Base-by-base conservation (phyloP, 2,888 invertebrate species). In the Lissocephala sabroskyi region DNA sequence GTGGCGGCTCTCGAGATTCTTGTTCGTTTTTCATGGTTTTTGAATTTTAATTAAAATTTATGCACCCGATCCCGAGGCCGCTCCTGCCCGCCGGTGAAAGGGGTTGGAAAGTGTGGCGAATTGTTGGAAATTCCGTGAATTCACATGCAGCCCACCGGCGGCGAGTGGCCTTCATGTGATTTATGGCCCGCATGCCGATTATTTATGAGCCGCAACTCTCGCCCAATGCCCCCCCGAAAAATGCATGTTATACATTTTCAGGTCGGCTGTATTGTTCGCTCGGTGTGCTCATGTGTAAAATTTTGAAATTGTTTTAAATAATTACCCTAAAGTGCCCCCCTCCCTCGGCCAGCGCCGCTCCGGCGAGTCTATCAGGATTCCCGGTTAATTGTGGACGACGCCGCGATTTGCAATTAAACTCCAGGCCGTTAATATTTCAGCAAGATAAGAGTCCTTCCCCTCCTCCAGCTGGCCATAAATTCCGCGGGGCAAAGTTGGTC, bases 241-340 rank as follows among this genome's bases (percentile, higher is more conserved):
- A 35, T 7, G 75, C 75, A 66, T 70, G 71, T 51, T 58, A 64
- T 63, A 70, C 63, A 62, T 57, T 76, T 60, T 54, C 32, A 32
- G 9, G 53, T 23, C 43, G 49, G 14, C 28, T 59, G 62, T 62
- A 60, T 56, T 75, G 76, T 71, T n/a, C 50, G 60, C 57, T 53
- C 54, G n/a, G 59, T 52, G 51, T 63, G 73, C 56, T 66, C 73
- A 71, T 71, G 70, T 71, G 76, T 67, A 78, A 67, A 76, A 78
- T 78, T n/a, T 76, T 79, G 51, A 62, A 76, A 68, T 74, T 71
- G 74, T 68, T 78, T 76, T 78, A 78, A 68, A 76, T 76, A 79
- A 79, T 79, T 79, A 71, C 77, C 77, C 77, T 68, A 71, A 71
- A 76, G 77, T 16, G 33, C 33, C n/a, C 18, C 35, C 26, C 30